Base-by-base conservation (phyloP, 2,888 invertebrate species). In the Diarsia rubi region DNA sequence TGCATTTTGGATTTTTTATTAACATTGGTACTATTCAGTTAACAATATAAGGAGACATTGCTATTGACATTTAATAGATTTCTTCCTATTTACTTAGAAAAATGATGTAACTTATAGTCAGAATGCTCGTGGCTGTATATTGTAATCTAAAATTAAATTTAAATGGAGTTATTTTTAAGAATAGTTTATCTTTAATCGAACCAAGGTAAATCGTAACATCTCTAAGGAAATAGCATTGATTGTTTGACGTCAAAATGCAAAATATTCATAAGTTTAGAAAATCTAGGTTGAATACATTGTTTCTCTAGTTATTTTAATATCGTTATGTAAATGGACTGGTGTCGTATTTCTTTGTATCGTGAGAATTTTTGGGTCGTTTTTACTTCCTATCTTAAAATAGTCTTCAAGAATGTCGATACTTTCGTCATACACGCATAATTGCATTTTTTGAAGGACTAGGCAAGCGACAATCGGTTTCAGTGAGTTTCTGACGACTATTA, bases 151-250 rank as follows among this genome's bases (percentile, higher is more conserved):
- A 49, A 44, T 16, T 27, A 75, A 44, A 49, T 21, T 27, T 21
- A 8, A 69, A 21, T 6, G 49, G 21, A 19, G 52, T 9, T 37
- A 45, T n/a, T 54, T 54, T 31, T n/a, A 8, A 59, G 12, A 54
- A 59, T 31, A 21, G 37, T 54, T 81, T 49, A 54, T 69, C 31
- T 66, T 31, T 42, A 49, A 66, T 69, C 11, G 12, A 44, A 63
- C 31, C 65, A 63, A 78, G 65, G 57, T 37, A 69, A 37, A 69
- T 57, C 19, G 16, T 63, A 42, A 45, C 14, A 59, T 63, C 42
- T 49, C 57, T 59, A 21, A 69, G 78, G 82, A 81, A 83, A 75
- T 72, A 21, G 21, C 75, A 79, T 79, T 82, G 45, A 73, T 71
- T 54, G 52, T 70, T 71, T 72, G 78, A 82, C 84, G 80, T 82